Base-by-base conservation (phyloP, 2,888 invertebrate genomes). In the Meteorus colon region DNA sequence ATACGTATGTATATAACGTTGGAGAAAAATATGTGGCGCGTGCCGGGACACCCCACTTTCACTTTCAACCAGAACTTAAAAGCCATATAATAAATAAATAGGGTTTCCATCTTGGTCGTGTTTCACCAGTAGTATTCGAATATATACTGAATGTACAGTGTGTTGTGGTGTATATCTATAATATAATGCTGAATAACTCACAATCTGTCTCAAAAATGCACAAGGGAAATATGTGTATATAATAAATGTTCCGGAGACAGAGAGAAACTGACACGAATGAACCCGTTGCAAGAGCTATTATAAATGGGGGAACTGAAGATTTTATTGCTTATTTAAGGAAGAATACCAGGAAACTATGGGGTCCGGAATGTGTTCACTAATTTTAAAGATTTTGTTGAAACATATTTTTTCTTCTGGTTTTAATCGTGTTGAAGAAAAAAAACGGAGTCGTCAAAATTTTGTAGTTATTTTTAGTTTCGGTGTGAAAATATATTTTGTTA, bases 61-160 rank as follows among this genome's bases (percentile, higher is more conserved):
- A 84, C 83, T 87, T 87, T 85, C 85, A 48, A 45, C 48, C 48
- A 85, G 85, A 82, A 78, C 62, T 29, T 86, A 84, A 84, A 86
- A 84, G 83, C 86, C 89, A 86, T 88, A 89, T 55, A 55, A 55
- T 55, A 55, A 89, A 89, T 89, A 89, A 89, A 87, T 87, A 85
- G 86, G 85, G 85, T 83, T 88, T 88, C 86, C 87, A 85, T 87
- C 87, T 87, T 86, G 82, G 84, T 84, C 84, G 19, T 84, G 82
- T 83, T 82, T 75, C 68, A 41, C 79, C 79, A 41, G 66, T 63
- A 41, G 6, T 55, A 41, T 62, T 77, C 71, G 34, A 34, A 34
- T 34, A 34, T 74, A 68, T 69, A 67, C 70, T 68, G 1, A 10
- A 24, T 55, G n/a, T 55, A 55, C 8, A 19, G 6, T 19, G 19